These are phyloP conservation scores for Hydrozoanthus gracilis DNA, from an alignment of 92 coral and sea anemone genomes.

Conservation along the genomic window DNA sequence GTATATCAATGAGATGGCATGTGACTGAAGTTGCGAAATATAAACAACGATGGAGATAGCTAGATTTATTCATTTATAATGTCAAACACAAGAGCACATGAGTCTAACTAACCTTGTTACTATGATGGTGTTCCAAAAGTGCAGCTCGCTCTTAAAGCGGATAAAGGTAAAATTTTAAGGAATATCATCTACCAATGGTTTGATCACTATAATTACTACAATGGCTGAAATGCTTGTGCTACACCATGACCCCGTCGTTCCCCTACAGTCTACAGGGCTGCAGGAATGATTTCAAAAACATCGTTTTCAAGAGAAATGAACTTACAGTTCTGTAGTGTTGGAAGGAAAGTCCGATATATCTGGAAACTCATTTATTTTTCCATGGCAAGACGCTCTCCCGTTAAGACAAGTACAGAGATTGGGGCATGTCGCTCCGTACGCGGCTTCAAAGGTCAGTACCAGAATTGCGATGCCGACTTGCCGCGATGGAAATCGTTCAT, in stretches of 20 bases:
- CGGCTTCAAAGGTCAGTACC: not conserved
- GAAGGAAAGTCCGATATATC: not conserved
- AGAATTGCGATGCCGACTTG: not conserved
- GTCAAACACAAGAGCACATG: slow-evolving; percentile 5
- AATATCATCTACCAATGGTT: not conserved
- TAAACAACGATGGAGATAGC: not conserved
- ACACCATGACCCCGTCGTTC: too few relatives aligned
- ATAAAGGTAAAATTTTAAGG: not conserved
- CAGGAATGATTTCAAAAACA: too few relatives aligned
- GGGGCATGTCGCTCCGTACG: not conserved
- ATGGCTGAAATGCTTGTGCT: too few relatives aligned
- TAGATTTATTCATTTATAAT: not conserved
- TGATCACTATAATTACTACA: not conserved
- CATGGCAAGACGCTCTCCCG: slow-evolving; percentile 29
- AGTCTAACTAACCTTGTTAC: not conserved
- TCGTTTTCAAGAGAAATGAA: not conserved
- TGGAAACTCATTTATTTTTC: slow-evolving; percentile 5
- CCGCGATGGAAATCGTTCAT: not conserved
- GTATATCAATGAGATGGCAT: not conserved
- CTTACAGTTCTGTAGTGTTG: slow-evolving; percentile 44
- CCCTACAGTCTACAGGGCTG: too few relatives aligned
- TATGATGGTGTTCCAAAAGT: not conserved
- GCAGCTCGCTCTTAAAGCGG: not conserved
- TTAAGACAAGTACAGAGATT: slow-evolving; percentile 7
- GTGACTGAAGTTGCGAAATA: slow-evolving; percentile 14